Percentiles rank a stretch among this genome's conserved stretches.
Conservation (phyloP, 2,797 vertebrate species). For the Ptychobarbus kaznakovi region DNA sequence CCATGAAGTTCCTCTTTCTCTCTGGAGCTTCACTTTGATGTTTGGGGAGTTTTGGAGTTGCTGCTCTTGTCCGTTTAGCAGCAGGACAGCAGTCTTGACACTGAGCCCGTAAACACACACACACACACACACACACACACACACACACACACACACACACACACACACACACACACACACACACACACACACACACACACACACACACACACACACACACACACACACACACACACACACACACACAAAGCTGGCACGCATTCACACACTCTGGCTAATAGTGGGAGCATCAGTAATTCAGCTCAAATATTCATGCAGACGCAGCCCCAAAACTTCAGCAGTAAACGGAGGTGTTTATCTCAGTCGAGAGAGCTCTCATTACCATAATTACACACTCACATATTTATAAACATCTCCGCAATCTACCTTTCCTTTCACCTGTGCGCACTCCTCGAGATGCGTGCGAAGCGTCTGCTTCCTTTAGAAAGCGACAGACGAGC, state of each 20-base stretch:
- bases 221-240: constrained; percentile 69
- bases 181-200: constrained; percentile 68
- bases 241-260: constrained; percentile 69
- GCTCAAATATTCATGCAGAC: constrained; percentile 76
- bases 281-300: constrained; percentile 78
- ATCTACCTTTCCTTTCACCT: constrained; percentile 34
- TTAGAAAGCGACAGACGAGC: not conserved
- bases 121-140: constrained; percentile 65
- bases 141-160: constrained; percentile 71
- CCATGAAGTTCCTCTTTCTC: constrained; percentile 71
- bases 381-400: constrained; percentile 34
- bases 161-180: constrained; percentile 72
- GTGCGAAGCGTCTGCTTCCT: not conserved
- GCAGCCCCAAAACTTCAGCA: constrained; percentile 68
- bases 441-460: not conserved
- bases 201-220: constrained; percentile 69
- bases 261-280: constrained; percentile 67
- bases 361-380: constrained; percentile 30
- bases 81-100: constrained; percentile 71
- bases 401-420: constrained; percentile 19
- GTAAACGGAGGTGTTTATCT: constrained; percentile 51
- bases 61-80: constrained; percentile 78
- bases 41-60: constrained; percentile 72
- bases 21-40: constrained; percentile 72
- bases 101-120: constrained; percentile 71